These are phyloP conservation scores for Lasiommata megera DNA, from an alignment of 2,888 invertebrate species.

Conservation along the genomic window DNA sequence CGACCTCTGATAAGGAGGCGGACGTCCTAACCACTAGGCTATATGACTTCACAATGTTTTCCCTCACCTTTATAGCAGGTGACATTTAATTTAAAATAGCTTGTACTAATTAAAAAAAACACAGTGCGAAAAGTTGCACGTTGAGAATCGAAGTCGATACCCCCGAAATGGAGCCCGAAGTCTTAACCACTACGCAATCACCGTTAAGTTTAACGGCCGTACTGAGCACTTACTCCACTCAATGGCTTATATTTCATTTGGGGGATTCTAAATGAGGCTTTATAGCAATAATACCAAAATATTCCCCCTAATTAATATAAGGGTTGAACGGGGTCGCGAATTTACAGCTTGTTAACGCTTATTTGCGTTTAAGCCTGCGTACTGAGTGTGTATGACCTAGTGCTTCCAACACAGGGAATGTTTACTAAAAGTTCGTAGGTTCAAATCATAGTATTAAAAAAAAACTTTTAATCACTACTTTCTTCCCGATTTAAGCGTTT, in stretches of 20 bases:
- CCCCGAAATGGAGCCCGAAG: conserved; percentile 8
- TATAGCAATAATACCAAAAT: conserved; percentile 78
- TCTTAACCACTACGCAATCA: too few relatives aligned
- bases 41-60: too few relatives aligned
- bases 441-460: not conserved
- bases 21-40: too few relatives aligned
- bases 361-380: conserved; percentile 36
- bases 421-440: not conserved
- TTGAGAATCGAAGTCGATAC: too few relatives aligned
- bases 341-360: conserved; percentile 47
- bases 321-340: conserved; percentile 57
- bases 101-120: too few relatives aligned
- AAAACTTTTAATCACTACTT: too few relatives aligned
- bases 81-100: too few relatives aligned
- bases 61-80: too few relatives aligned
- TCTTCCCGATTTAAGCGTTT: too few relatives aligned
- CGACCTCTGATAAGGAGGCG: too few relatives aligned
- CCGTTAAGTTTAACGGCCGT: conserved; percentile 32
- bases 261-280: conserved; percentile 75
- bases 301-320: conserved; percentile 77
- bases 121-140: too few relatives aligned
- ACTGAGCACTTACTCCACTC: conserved; percentile 68
- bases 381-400: not conserved
- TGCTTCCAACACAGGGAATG: not conserved
- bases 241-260: conserved; percentile 76